Evolutionary conservation across 2,797 vertebrate genomes (phyloP).

Genomic region (Tapera naevia): DNA sequence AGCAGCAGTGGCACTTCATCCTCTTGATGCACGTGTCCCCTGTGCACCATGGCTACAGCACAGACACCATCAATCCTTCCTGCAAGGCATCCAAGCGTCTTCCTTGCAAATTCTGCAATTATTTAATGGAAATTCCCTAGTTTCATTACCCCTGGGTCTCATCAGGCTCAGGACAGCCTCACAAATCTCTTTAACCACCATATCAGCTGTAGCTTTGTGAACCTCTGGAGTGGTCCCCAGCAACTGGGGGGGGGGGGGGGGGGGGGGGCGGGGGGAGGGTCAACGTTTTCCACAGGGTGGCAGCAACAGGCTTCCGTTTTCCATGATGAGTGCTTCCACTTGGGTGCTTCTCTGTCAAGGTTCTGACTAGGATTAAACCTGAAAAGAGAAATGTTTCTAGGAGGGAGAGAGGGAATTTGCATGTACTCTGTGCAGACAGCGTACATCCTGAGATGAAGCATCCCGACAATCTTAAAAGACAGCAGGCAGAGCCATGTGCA

Average conservation of each 20-base stretch:
- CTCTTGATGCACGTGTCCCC: not conserved
- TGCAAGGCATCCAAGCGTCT: not conserved
- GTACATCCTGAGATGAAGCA: not conserved
- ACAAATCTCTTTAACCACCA: not conserved
- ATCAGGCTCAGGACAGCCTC: not conserved
- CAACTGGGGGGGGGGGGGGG: too few species aligned
- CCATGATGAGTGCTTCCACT: not conserved
- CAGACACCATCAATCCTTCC: not conserved
- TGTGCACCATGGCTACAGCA: not conserved
- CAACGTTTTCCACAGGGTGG: conserved; percentile 50
- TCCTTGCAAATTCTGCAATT: not conserved
- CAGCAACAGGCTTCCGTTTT: conserved; percentile 29
- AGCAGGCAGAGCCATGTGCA: not conserved
- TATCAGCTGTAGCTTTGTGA: not conserved
- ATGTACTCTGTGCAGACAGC: not conserved
- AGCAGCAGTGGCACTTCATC: not conserved
- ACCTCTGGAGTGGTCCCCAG: not conserved
- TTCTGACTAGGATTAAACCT: not conserved
- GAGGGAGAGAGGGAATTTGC: conserved; percentile 1
- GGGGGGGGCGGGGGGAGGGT: too few species aligned
- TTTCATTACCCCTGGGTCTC: not conserved
- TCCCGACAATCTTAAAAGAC: not conserved
- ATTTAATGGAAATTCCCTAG: not conserved
- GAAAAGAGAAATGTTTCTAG: not conserved
- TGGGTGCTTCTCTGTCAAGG: not conserved